A percentile compares a stretch with the other conserved stretches of the same genome.
Evolutionary conservation across 1,140 invertebrate species (phyloP).

Genomic region (Lepidurus arcticus): DNA sequence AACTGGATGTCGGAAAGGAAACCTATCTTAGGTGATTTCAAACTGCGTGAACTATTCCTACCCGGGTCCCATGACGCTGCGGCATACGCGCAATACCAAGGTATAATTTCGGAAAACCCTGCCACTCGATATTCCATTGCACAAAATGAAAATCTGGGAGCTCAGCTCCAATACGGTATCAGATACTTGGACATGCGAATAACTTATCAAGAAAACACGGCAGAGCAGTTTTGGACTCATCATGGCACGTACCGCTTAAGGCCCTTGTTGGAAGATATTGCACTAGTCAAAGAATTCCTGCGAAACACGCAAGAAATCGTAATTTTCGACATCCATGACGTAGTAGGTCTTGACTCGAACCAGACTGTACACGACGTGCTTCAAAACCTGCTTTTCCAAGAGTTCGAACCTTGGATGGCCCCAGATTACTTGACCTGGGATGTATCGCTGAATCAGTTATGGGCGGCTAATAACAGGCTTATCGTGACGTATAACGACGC

Average conservation of each 20-base stretch:
- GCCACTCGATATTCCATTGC: constrained; percentile 49
- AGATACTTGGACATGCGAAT: constrained; percentile 57
- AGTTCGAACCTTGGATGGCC: constrained; percentile 49
- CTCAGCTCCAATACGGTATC: constrained; percentile 53
- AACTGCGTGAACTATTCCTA: constrained; percentile 52
- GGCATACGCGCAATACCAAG: constrained; percentile 49
- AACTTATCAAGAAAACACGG: constrained; percentile 36
- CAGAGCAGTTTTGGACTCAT: constrained; percentile 51
- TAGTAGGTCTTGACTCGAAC: constrained; percentile 35
- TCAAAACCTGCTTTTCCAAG: constrained; percentile 47
- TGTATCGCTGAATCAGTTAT: constrained; percentile 48
- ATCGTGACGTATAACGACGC: constrained; percentile 54
- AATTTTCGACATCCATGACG: constrained; percentile 39
- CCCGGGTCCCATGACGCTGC: constrained; percentile 61
- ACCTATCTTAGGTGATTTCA: constrained; percentile 43
- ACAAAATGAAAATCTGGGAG: constrained; percentile 55
- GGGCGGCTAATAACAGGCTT: constrained; percentile 49
- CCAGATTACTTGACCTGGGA: constrained; percentile 48
- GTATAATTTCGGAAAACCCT: constrained; percentile 42
- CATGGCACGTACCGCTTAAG: constrained; percentile 50
- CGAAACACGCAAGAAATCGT: constrained; percentile 37
- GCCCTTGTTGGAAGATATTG: constrained; percentile 34
- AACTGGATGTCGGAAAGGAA: constrained; percentile 55
- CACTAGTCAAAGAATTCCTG: constrained; percentile 45
- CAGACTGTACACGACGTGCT: constrained; percentile 49